Evolutionary conservation across 2,888 invertebrate genomes (phyloP).

Genomic region (Muschampia plurimacula): DNA sequence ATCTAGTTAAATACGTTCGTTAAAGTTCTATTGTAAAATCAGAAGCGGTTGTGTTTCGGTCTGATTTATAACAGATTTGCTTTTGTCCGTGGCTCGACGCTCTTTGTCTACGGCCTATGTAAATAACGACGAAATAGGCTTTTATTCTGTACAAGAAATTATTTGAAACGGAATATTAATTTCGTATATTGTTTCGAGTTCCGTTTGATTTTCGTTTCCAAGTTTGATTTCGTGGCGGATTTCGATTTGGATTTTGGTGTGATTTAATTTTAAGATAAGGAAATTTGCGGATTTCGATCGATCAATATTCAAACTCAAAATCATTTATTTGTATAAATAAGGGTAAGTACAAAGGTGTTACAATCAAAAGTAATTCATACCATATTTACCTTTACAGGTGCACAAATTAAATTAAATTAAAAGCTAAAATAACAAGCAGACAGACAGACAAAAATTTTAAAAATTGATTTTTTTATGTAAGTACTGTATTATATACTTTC

Average conservation of each 20-base stretch:
- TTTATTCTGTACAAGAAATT: constrained; percentile 19
- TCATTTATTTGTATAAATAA: no score
- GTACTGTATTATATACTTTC: no score
- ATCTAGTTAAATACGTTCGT: constrained; percentile 47
- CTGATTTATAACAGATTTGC: constrained; percentile 45
- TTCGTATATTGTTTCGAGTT: constrained; percentile 21
- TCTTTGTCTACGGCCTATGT: constrained; percentile 16
- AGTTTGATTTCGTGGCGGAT: not conserved
- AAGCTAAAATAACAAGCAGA: no score
- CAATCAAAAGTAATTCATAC: no score
- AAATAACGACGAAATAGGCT: constrained; percentile 25
- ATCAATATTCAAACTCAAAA: no score
- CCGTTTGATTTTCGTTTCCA: constrained; percentile 9
- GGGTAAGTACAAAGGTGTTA: no score
- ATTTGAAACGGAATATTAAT: constrained; percentile 26
- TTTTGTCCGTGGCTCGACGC: constrained; percentile 42
- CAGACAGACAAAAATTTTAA: no score
- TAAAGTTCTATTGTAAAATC: constrained; percentile 48
- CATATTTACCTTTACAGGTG: no score
- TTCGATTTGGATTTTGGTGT: not conserved
- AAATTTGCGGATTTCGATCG: no score
- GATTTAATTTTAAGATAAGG: not conserved
- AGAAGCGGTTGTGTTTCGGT: constrained; percentile 44
- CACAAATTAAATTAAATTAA: no score
- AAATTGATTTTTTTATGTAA: no score